A percentile compares a stretch with the other conserved stretches of the same genome.
phyloP scores from a whole-genome alignment of 2,797 vertebrate species.

The Vespertilio murinus region DNA sequence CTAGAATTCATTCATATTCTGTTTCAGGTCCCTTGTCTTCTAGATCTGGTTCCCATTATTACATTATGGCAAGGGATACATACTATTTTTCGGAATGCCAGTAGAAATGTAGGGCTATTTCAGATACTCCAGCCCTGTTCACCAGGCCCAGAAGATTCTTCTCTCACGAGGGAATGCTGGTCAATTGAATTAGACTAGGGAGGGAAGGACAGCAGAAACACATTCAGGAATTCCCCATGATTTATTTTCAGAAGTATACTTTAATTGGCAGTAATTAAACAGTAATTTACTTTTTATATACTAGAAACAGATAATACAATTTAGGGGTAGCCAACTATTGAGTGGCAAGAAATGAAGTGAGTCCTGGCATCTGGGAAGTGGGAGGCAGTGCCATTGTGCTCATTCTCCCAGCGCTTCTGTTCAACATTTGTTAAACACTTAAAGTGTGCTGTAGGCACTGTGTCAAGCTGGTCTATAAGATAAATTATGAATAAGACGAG shows the following conservation, averaged over 20 bases:
- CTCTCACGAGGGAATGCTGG: neutral
- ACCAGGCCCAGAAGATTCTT: neutral
- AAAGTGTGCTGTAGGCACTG: neutral
- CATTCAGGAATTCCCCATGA: neutral
- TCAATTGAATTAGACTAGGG: neutral
- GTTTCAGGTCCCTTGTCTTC: neutral
- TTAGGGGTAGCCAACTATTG: neutral
- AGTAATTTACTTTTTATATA: neutral
- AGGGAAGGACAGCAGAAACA: neutral
- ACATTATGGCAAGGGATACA: neutral
- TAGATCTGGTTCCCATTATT: neutral
- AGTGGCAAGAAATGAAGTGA: neutral
- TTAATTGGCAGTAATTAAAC: slow-evolving; percentile 23
- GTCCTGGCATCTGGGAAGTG: neutral
- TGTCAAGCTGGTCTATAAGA: neutral
- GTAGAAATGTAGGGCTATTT: neutral
- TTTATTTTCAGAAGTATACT: slow-evolving; percentile 26
- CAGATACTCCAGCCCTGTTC: neutral
- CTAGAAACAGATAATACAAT: neutral
- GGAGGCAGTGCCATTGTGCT: neutral
- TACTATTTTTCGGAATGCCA: neutral
- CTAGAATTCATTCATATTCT: neutral
- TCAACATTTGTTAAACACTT: neutral
- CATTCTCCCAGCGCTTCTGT: neutral
- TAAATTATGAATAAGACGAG: neutral